These are phyloP conservation scores for Oncorhynchus tshawytscha DNA, from an alignment of 2,113 vertebrate species.

Conservation along the genomic window DNA sequence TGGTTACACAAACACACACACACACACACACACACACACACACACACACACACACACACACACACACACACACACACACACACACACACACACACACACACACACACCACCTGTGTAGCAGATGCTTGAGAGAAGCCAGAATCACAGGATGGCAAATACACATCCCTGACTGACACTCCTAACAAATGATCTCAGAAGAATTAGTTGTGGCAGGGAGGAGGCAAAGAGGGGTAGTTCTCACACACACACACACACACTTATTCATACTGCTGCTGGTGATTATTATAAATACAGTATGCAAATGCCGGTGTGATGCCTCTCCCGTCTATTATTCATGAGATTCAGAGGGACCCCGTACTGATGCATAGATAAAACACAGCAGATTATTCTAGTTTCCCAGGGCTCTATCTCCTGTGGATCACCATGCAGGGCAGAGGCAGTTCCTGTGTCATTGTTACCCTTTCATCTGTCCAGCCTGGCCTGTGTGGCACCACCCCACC, in stretches of 20 bases:
- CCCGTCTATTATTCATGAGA: not conserved
- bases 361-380: conserved; percentile 14
- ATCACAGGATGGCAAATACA: not conserved
- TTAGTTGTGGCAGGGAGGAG: not conserved
- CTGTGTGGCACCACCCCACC: conserved; percentile 4
- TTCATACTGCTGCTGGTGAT: not conserved
- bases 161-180: not conserved
- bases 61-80: no score
- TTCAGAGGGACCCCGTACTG: not conserved
- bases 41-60: not conserved
- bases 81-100: not conserved
- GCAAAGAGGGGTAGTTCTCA: not conserved
- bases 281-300: conserved; percentile 14
- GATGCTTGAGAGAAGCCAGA: conserved; percentile 2
- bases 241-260: not conserved
- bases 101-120: conserved; percentile 1
- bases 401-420: conserved; percentile 42
- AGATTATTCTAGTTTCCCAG: not conserved
- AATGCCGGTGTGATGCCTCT: not conserved
- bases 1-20: not conserved
- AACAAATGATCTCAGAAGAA: conserved; percentile 7
- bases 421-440: conserved; percentile 45
- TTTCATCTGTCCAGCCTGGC: conserved; percentile 62
- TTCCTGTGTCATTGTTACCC: conserved; percentile 70
- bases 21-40: not conserved